A percentile compares a stretch with the other conserved stretches of the same genome.
These are phyloP conservation scores for Cotesia vestalis DNA, from an alignment of 1,140 invertebrate genomes.

Conservation along the genomic window DNA sequence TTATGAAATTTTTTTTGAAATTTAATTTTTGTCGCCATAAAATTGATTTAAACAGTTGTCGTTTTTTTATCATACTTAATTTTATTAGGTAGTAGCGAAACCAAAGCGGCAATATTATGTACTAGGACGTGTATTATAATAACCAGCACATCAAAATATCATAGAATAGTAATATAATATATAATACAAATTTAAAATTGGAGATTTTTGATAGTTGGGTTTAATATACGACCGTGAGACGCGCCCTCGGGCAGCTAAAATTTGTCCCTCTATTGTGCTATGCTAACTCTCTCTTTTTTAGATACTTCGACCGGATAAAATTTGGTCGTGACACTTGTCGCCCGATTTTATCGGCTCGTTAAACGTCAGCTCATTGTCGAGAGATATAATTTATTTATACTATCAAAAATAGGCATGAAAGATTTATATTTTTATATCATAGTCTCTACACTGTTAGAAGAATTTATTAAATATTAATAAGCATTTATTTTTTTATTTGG, in stretches of 20 bases:
- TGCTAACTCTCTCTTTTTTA: not conserved
- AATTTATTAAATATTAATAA: too few species aligned
- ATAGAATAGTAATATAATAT: too few species aligned
- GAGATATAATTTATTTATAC: constrained; percentile 48
- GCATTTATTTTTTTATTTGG: too few species aligned
- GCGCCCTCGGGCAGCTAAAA: constrained; percentile 43
- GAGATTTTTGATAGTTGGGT: constrained; percentile 28
- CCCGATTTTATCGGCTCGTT: constrained; percentile 61
- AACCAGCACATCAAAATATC: too few species aligned
- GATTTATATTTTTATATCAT: too few species aligned
- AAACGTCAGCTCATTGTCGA: constrained; percentile 56
- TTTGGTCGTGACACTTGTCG: constrained; percentile 58
- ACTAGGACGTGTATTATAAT: too few species aligned
- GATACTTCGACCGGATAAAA: constrained; percentile 40
- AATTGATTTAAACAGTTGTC: too few species aligned
- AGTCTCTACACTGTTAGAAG: too few species aligned
- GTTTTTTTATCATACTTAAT: too few species aligned
- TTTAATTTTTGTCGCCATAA: too few species aligned
- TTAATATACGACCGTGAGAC: constrained; percentile 58
- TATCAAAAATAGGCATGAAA: too few species aligned
- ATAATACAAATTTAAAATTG: not conserved
- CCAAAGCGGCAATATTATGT: not conserved
- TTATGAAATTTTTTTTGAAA: too few species aligned
- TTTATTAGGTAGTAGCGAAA: not conserved
- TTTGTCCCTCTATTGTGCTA: constrained; percentile 49